Conservation (phyloP, 2,888 invertebrate genomes). For the Conus canariensis region DNA sequence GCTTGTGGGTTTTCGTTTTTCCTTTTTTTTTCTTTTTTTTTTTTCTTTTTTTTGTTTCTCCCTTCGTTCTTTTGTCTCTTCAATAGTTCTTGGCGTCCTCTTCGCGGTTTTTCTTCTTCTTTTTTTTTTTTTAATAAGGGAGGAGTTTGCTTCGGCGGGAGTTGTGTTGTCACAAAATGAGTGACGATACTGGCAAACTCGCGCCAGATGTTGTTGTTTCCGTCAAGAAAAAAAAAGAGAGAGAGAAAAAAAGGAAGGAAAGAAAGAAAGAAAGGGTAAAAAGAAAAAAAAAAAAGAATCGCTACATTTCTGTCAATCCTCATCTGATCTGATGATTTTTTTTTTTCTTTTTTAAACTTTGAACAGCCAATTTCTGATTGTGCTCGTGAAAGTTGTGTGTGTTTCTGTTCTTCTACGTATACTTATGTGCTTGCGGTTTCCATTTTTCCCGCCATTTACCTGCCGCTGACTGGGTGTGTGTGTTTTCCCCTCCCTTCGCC, state of each 20-base stretch:
- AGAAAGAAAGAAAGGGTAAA: no score
- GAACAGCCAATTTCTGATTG: background rate
- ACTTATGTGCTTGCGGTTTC: no score
- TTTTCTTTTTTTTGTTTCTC: background rate
- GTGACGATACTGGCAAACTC: background rate
- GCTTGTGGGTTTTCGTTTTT: background rate
- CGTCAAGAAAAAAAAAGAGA: background rate
- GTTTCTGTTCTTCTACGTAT: no score
- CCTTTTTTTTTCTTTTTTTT: background rate
- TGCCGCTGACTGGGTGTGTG: background rate
- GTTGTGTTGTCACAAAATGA: background rate
- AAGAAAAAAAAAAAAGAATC: no score
- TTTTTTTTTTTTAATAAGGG: background rate
- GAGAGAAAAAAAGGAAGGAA: no score
- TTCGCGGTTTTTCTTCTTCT: background rate
- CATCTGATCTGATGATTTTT: background rate
- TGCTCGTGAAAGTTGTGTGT: background rate
- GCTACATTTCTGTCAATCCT: no score
- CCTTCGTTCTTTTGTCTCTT: background rate
- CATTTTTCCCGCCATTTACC: no score
- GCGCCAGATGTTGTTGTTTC: background rate
- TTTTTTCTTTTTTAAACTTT: background rate
- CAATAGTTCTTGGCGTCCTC: background rate
- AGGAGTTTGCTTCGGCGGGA: background rate
- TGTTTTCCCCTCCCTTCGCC: background rate